Evolutionary conservation across 2,888 invertebrate genomes (phyloP), one percentile per base, ranked within the genome.

Genomic region (Teleiodes luculella): DNA sequence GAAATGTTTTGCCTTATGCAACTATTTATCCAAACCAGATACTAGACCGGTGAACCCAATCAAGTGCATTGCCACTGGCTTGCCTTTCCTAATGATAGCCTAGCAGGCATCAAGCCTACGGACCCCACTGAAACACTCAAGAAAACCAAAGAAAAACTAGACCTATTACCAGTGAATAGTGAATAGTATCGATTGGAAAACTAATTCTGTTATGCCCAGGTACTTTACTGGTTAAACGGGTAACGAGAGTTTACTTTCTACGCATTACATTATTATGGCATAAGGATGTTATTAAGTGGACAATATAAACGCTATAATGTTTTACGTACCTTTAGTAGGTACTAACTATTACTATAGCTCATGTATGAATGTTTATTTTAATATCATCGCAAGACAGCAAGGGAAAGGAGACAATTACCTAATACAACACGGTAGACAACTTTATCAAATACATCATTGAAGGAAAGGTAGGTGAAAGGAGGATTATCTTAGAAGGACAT

Each of bases 11-110:
- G 4, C 35, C 11, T 35, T 35, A 3, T 3, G n/a, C 35, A n/a
- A 35, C 35, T 11, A 35, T n/a, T 11, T 5, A 5, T n/a, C 11
- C 11, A n/a, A 35, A 35, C 35, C n/a, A 35, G 35, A 35, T n/a
- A 4, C 2, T 3, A 35, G 35, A 35, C 11, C 35, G 35, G 35
- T 35, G 35, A n/a, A 35, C 13, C n/a, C 13, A 57, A 58, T 60
- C 64, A 65, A 53, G 63, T 55, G 59, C 60, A 57, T 63, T 35
- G n/a, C 35, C 35, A 35, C n/a, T 35, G 11, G 35, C 35, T 35
- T n/a, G 35, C 35, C 35, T 35, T 35, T 35, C 35, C 10, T 35
- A 35, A 35, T 35, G 35, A 5, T 35, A 24, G 24, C 24, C n/a
- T n/a, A n/a, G n/a, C 31, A 31, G 31, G 10, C 31, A 31, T 31